Percentiles rank a stretch among this genome's conserved stretches.
Conservation (phyloP, 2,113 vertebrate genomes). For the Taxidea taxus region DNA sequence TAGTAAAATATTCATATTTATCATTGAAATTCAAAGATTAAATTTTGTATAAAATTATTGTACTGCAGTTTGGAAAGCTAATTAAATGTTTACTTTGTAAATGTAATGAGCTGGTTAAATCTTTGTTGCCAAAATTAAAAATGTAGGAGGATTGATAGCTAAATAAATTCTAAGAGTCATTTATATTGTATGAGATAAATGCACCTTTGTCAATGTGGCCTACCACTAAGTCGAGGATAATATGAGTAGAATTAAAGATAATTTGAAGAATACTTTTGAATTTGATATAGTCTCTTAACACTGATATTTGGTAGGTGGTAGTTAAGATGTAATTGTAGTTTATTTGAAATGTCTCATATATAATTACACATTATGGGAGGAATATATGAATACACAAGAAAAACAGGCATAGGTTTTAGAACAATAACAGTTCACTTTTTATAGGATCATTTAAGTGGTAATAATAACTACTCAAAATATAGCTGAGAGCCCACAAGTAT, state of each 20-base stretch:
- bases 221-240: background rate
- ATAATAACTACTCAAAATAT: background rate
- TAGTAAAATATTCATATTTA: conserved; percentile 62
- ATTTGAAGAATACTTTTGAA: conserved; percentile 26
- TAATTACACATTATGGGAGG: background rate
- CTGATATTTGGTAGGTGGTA: background rate
- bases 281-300: background rate
- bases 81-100: conserved; percentile 62
- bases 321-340: background rate
- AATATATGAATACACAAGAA: background rate
- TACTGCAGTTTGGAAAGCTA: conserved; percentile 37
- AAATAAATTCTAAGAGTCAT: conserved; percentile 32
- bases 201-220: background rate
- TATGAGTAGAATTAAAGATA: conserved; percentile 12
- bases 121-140: conserved; percentile 55
- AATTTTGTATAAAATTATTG: conserved; percentile 45
- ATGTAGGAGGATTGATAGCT: conserved; percentile 18
- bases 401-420: background rate
- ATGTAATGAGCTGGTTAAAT: conserved; percentile 42
- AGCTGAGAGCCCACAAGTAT: background rate
- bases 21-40: conserved; percentile 54
- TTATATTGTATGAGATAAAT: background rate
- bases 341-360: background rate
- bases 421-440: background rate
- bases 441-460: background rate